These are phyloP conservation scores for Sinhomidia bicolor DNA, from an alignment of 2,888 invertebrate genomes.

Conservation along the genomic window DNA sequence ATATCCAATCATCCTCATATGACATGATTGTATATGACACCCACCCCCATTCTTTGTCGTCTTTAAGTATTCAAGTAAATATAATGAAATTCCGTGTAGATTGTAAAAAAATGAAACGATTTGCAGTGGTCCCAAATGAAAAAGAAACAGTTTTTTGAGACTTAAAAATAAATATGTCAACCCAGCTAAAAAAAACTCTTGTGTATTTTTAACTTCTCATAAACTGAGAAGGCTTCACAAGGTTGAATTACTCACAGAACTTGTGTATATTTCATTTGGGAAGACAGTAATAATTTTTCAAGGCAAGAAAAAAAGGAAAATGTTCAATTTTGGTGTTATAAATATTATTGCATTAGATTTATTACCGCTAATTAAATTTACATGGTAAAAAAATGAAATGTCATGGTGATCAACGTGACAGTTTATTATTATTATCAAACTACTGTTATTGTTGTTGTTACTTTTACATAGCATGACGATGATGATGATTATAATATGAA, in stretches of 20 bases:
- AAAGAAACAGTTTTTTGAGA: no score
- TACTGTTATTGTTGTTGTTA: conserved; percentile 44
- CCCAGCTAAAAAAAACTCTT: no score
- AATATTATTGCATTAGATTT: conserved; percentile 1
- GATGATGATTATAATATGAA: no score
- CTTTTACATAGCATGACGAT: conserved; percentile 42
- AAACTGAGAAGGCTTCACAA: background rate
- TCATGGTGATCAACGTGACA: conserved; percentile 8
- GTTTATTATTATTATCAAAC: no score
- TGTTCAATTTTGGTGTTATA: conserved; percentile 32
- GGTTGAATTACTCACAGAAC: background rate
- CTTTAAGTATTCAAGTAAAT: background rate
- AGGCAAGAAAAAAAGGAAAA: background rate
- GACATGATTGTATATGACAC: conserved; percentile 40
- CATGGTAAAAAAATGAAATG: background rate
- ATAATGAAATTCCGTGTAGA: conserved; percentile 30
- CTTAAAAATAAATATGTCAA: no score
- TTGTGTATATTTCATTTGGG: background rate
- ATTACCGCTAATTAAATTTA: conserved; percentile 34
- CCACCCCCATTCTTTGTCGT: background rate
- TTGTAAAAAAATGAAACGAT: conserved; percentile 32
- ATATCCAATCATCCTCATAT: conserved; percentile 34
- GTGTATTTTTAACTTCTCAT: background rate
- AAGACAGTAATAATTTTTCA: background rate
- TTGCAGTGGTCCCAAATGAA: background rate